A percentile compares a stretch with the other conserved stretches of the same genome.
Conservation (phyloP, 2,113 vertebrate genomes). For the Melozone crissalis region DNA sequence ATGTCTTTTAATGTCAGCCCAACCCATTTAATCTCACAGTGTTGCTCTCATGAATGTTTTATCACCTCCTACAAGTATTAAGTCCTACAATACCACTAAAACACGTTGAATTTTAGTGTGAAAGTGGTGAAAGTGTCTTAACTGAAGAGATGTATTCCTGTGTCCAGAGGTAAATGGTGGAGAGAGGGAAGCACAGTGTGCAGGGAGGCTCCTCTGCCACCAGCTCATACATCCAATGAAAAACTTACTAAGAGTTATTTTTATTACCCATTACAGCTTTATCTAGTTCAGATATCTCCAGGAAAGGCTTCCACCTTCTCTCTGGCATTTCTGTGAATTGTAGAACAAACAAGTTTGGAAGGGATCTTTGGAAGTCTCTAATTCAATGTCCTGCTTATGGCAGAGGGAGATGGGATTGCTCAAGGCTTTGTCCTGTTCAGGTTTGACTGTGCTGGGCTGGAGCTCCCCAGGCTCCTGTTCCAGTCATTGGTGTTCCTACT, state of each 20-base stretch:
- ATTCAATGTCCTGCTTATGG: fast-evolving
- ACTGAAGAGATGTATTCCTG: neutral
- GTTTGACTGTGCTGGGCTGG: neutral
- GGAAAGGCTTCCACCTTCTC: neutral
- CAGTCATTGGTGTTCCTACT: neutral
- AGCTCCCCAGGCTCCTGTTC: neutral
- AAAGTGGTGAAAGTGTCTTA: neutral
- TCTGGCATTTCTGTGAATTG: neutral
- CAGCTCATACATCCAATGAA: neutral
- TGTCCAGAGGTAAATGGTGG: neutral
- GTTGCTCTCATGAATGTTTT: neutral
- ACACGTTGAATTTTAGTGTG: neutral
- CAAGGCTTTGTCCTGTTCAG: neutral
- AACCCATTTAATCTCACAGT: neutral
- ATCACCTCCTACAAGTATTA: neutral
- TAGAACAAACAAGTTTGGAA: neutral
- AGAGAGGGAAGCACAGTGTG: neutral
- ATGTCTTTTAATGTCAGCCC: neutral
- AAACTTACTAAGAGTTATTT: neutral
- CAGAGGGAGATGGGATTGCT: neutral
- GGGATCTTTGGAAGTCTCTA: neutral
- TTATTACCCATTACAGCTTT: neutral
- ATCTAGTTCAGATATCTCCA: neutral
- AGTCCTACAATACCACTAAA: neutral
- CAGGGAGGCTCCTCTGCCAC: neutral